A percentile compares a stretch with the other conserved stretches of the same genome.
Conservation (phyloP, 2,888 invertebrate genomes). For the Parelbella ahira region DNA sequence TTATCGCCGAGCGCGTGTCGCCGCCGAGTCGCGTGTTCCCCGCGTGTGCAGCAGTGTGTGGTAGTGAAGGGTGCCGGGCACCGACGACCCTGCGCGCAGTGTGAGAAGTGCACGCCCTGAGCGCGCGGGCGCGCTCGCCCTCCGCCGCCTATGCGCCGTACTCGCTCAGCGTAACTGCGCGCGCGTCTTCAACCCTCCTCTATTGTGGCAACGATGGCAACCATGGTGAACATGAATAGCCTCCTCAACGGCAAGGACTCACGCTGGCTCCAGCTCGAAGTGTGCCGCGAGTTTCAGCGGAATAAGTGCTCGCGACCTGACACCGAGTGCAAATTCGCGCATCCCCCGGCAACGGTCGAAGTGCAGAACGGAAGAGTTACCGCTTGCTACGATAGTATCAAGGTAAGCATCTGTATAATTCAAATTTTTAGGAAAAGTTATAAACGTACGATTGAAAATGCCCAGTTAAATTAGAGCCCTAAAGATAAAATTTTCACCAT, state of each 20-base stretch:
- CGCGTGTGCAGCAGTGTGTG: conserved; percentile 64
- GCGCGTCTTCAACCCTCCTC: conserved; percentile 54
- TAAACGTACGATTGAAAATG: conserved; percentile 26
- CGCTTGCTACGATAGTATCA: conserved; percentile 99
- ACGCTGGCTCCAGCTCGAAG: conserved; percentile 99
- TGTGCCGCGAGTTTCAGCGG: conserved; percentile 99
- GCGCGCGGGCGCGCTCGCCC: conserved; percentile 70
- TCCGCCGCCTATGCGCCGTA: conserved; percentile 74
- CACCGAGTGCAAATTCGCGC: conserved; percentile 99
- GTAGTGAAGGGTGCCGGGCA: conserved; percentile 56
- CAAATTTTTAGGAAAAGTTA: conserved; percentile 1
- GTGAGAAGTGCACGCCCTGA: conserved; percentile 64
- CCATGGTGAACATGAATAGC: conserved; percentile 98
- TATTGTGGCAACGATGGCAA: conserved; percentile 82
- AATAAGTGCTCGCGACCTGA: conserved; percentile 99
- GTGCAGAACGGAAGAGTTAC: conserved; percentile 99
- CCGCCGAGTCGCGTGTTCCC: conserved; percentile 47
- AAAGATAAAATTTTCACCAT: conserved; percentile 65
- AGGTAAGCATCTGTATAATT: conserved; percentile 85
- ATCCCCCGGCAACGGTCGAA: conserved; percentile 99
- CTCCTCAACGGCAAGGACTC: conserved; percentile 99
- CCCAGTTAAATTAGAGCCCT: conserved; percentile 41
- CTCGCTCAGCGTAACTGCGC: conserved; percentile 71
- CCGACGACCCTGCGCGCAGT: conserved; percentile 42
- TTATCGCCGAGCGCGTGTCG: conserved; percentile 43